Percentiles rank a stretch among this genome's conserved stretches.
These are phyloP conservation scores for Cryptotermes secundus DNA, from an alignment of 1,140 invertebrate genomes.

Conservation along the genomic window DNA sequence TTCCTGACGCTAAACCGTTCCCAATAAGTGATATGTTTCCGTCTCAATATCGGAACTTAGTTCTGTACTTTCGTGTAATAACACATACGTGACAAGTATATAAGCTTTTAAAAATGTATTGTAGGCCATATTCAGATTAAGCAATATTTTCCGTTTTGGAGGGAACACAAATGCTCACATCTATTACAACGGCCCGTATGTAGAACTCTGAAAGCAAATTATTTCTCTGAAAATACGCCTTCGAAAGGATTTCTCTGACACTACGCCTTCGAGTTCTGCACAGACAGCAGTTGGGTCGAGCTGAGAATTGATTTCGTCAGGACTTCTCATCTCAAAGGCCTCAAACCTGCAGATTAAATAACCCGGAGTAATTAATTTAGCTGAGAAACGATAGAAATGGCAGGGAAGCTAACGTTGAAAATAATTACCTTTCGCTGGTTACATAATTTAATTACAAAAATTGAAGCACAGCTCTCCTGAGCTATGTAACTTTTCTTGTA, in stretches of 20 bases:
- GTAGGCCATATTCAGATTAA: too few relatives aligned
- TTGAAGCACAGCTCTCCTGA: not conserved
- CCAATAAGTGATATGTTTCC: too few relatives aligned
- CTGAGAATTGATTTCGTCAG: not conserved
- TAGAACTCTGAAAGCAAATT: not conserved
- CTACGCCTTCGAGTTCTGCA: not conserved
- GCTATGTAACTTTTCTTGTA: not conserved
- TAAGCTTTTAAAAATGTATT: too few relatives aligned
- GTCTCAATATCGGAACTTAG: too few relatives aligned
- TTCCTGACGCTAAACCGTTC: too few relatives aligned
- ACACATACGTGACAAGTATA: too few relatives aligned
- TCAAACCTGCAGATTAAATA: not conserved
- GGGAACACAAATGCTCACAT: too few relatives aligned
- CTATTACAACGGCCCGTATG: too few relatives aligned
- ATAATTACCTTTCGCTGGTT: not conserved
- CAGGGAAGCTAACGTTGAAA: not conserved
- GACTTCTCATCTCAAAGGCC: not conserved
- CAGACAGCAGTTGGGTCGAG: not conserved
- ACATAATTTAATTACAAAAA: slow-evolving; percentile 10
- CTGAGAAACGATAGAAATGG: not conserved
- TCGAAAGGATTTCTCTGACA: too few relatives aligned
- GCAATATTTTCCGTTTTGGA: too few relatives aligned
- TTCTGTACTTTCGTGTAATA: too few relatives aligned
- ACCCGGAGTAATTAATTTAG: not conserved
- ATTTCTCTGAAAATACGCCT: too few relatives aligned